These are phyloP conservation scores for Accipiter virgatus DNA, from an alignment of 2,113 vertebrate species.

Conservation along the genomic window DNA sequence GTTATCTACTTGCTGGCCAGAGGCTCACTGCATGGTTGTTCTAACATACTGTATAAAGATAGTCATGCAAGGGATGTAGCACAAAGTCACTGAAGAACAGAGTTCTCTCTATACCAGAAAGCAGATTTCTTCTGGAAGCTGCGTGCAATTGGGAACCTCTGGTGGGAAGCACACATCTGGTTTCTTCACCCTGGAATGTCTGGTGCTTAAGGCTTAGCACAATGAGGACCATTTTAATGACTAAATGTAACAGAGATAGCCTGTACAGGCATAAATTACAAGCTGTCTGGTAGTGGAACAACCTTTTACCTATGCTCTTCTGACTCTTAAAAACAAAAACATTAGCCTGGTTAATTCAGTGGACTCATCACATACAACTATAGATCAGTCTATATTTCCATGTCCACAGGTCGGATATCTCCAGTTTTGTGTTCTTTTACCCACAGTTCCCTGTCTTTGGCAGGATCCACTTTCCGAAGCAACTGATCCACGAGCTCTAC, in stretches of 20 bases:
- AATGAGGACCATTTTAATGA: slow-evolving; percentile 57
- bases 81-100: slow-evolving; percentile 55
- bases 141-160: slow-evolving; percentile 42
- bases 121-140: slow-evolving; percentile 59
- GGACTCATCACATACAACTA: background rate
- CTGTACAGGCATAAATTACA: slow-evolving; percentile 62
- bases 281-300: slow-evolving; percentile 40
- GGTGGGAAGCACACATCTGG: slow-evolving; percentile 43
- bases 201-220: slow-evolving; percentile 68
- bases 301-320: slow-evolving; percentile 15
- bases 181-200: slow-evolving; percentile 65
- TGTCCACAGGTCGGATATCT: slow-evolving; percentile 90
- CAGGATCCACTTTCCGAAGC: slow-evolving; percentile 91
- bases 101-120: slow-evolving; percentile 48
- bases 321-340: slow-evolving; percentile 13
- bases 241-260: slow-evolving; percentile 57
- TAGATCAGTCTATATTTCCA: slow-evolving; percentile 84
- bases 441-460: slow-evolving; percentile 94
- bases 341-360: slow-evolving; percentile 36
- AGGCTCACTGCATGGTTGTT: slow-evolving; percentile 10
- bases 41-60: slow-evolving; percentile 17
- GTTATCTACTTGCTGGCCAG: slow-evolving; percentile 12
- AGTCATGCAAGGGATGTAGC: slow-evolving; percentile 64
- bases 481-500: slow-evolving; percentile 96
- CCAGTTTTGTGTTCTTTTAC: slow-evolving; percentile 95